Base-by-base conservation (phyloP, 1,140 invertebrate species). In the Drosophila orosa region DNA sequence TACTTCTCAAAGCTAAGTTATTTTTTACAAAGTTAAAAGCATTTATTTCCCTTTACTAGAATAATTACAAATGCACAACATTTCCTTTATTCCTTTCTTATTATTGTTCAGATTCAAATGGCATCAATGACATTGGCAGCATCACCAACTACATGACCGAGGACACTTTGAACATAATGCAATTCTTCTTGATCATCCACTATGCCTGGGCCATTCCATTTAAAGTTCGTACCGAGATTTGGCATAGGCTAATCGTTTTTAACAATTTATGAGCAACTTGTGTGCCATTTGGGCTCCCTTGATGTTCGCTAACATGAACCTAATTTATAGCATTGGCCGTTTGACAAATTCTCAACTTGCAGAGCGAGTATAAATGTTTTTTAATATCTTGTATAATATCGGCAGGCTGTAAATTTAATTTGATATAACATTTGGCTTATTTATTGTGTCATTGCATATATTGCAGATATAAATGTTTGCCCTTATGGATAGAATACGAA, bases 201-300 rank as follows among this genome's bases (percentile, higher is more conserved):
- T 97, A 97, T 82, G 94, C 95, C 24, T 98, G 97, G 97, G 95
- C 96, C 1, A 96, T 97, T 72, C 97, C 97, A 24, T 91, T 97
- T 25, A 97, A 97, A 94, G 96, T 96, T 92, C 87, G 84, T 71
- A 60, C 29, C 5, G 15, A 44, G 50, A 71, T 42, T 39, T 12
- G 39, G 58, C 35, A 31, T 72, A 37, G 17, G 10, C 19, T 47
- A 69, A 56, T 66, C 56, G 56, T 74, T 55, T 74, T 63, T 40
- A 54, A 17, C 27, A 75, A 87, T 87, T 87, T 87, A 87, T 74
- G 83, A 87, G 75, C 76, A 76, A 66, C 83, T 82, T 77, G 83
- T 86, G 83, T 86, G 74, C 74, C 47, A 84, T 83, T 83, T 74
- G 67, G 35, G 29, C 50, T 48, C 45, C 59, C 56, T 71, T 47